These are phyloP conservation scores for Grammomys surdaster DNA, from an alignment of 2,113 vertebrate species.

Conservation along the genomic window DNA sequence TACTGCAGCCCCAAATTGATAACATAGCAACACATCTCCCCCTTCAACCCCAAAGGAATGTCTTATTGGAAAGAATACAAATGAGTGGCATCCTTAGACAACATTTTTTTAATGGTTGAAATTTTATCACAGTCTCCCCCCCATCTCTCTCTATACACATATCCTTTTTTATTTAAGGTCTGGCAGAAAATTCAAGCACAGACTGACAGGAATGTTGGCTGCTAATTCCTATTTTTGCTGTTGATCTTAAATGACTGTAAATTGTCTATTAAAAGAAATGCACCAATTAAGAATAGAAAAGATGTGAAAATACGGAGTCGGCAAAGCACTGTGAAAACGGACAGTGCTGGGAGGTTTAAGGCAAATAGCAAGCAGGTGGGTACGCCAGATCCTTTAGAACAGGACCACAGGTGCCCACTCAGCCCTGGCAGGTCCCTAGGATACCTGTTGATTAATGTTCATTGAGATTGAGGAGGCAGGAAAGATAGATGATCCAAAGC, in stretches of 20 bases:
- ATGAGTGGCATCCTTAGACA: neutral
- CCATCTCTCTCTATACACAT: neutral
- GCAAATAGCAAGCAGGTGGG: constrained; percentile 68
- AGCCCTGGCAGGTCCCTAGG: neutral
- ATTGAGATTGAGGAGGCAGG: constrained; percentile 30
- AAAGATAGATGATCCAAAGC: constrained; percentile 59
- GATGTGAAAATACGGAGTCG: constrained; percentile 5
- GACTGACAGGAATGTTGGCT: neutral
- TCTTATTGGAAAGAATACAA: constrained; percentile 25
- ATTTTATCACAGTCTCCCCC: constrained; percentile 40
- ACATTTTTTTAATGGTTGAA: neutral
- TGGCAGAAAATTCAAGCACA: constrained; percentile 44
- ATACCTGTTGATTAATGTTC: constrained; percentile 83
- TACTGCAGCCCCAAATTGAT: neutral
- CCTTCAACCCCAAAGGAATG: neutral
- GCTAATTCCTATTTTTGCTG: constrained; percentile 28
- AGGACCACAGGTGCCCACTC: constrained; percentile 57
- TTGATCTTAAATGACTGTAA: constrained; percentile 18
- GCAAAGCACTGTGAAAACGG: neutral
- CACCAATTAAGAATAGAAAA: neutral
- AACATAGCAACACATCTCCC: neutral
- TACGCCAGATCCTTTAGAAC: constrained; percentile 52
- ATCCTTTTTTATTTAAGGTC: neutral
- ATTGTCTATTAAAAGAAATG: neutral
- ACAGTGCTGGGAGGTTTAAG: constrained; percentile 19